Evolutionary conservation across 2,888 invertebrate species (phyloP), one percentile per base, ranked within the genome.

Genomic region (Cyclophora albipunctata): DNA sequence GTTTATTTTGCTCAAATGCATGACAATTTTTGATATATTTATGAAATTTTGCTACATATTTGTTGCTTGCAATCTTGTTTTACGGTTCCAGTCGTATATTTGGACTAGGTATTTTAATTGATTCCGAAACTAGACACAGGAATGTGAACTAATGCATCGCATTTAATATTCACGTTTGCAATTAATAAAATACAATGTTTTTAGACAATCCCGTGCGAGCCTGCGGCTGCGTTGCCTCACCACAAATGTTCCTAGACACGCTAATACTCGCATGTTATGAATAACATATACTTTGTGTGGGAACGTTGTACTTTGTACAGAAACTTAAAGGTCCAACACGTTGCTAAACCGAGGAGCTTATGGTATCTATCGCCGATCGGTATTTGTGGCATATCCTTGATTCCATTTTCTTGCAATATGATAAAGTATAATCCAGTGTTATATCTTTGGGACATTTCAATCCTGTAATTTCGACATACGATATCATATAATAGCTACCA

Each of bases 111-210:
- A 20, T 20, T 20, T 20, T 20, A 20, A 20, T 20, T 20, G 20
- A 20, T 20, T 20, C 20, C 20, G 20, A 20, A 20, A 20, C 20
- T 20, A 20, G 20, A 20, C 20, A 20, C 20, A 20, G 20, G 20
- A 20, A 20, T 20, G 20, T 20, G 20, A 20, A 20, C 20, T 20
- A 20, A 20, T 20, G 20, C 20, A 20, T 20, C 20, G 20, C 20
- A 20, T 20, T 20, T 20, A 20, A 20, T 20, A 20, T 37, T 37
- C 37, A 37, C 37, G 4, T 37, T 4, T 37, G 74, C 80, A 78
- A 82, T 83, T 83, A 82, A 83, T 81, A 73, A 66, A 62, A 63
- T 62, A 67, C 67, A 66, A 75, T 73, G 75, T 76, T 76, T 70
- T 71, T 67, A 72, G 74, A 67, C 69, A 70, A 70, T 71, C 67